Evolutionary conservation across 2,113 vertebrate species (phyloP).

Genomic region (Halichoeres trimaculatus): DNA sequence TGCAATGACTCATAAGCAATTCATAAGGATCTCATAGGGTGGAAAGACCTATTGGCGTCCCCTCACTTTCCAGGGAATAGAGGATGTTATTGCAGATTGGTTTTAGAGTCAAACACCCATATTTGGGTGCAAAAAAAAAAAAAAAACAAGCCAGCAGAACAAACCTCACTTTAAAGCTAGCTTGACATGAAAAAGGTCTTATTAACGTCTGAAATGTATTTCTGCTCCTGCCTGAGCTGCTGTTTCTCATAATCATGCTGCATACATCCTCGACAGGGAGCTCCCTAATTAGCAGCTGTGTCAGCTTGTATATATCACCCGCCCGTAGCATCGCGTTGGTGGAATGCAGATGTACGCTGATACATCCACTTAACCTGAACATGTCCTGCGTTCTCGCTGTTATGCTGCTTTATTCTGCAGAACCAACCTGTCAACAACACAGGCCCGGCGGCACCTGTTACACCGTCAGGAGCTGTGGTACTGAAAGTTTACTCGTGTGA

Average conservation of each 20-base stretch:
- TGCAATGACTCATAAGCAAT: no score
- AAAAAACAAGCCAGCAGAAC: no score
- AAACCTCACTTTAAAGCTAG: slow-evolving; percentile 6
- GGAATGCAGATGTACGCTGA: slow-evolving; percentile 6
- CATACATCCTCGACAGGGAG: slow-evolving; percentile 1
- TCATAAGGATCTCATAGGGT: no score
- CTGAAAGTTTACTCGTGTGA: no score
- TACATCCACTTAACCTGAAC: slow-evolving; percentile 16
- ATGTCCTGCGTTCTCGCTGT: neutral
- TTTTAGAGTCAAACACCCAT: no score
- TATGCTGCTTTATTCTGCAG: neutral
- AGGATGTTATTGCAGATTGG: no score
- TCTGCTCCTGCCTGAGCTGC: neutral
- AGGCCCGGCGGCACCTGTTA: slow-evolving; percentile 7
- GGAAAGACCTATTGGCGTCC: no score
- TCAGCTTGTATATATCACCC: slow-evolving; percentile 5
- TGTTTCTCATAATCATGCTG: slow-evolving; percentile 12
- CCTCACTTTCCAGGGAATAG: no score
- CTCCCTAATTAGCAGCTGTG: slow-evolving; percentile 29
- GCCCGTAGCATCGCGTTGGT: neutral
- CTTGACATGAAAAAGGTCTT: slow-evolving; percentile 11
- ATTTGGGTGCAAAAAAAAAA: no score
- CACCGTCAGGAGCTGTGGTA: neutral
- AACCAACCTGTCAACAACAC: slow-evolving; percentile 4
- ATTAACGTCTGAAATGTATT: no score